Percentiles rank a stretch among this genome's conserved stretches.
Evolutionary conservation across 2,888 invertebrate species (phyloP).

Genomic region (Kryphioiulus occultus): DNA sequence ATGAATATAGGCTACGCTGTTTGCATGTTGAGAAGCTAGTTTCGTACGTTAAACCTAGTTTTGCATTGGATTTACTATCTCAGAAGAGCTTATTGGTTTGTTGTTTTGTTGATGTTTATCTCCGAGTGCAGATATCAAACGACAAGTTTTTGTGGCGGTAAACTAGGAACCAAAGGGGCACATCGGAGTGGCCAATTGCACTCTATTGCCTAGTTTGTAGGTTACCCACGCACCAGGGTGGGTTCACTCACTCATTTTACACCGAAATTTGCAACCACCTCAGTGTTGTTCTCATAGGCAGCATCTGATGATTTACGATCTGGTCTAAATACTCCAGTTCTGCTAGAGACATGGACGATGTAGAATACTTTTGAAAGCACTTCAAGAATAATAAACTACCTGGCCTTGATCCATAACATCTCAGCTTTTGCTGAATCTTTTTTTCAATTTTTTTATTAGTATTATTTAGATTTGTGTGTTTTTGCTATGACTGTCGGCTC

Average conservation of each 20-base stretch:
- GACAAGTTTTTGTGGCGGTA: conserved; percentile 25
- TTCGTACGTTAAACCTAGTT: background rate
- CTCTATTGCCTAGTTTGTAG: conserved; percentile 21
- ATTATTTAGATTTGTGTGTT: background rate
- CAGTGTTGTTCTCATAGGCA: conserved; percentile 31
- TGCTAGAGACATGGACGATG: background rate
- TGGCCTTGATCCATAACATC: conserved; percentile 39
- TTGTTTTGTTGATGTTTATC: conserved; percentile 31
- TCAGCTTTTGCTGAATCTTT: conserved; percentile 2
- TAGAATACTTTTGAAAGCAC: background rate
- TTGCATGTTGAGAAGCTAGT: conserved; percentile 16
- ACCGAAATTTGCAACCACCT: conserved; percentile 11
- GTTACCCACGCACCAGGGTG: conserved; percentile 39
- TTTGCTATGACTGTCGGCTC: background rate
- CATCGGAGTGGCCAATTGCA: conserved; percentile 20
- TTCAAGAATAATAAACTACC: background rate
- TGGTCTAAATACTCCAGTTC: background rate
- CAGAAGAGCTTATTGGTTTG: conserved; percentile 14
- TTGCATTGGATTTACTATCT: background rate
- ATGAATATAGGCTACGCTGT: background rate
- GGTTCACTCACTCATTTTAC: conserved; percentile 34
- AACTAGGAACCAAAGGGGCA: conserved; percentile 36
- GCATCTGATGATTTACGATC: conserved; percentile 32
- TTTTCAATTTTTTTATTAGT: background rate
- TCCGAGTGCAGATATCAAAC: background rate